phyloP scores from a whole-genome alignment of 2,888 invertebrate genomes.

The Archaeoteleia sp. region DNA sequence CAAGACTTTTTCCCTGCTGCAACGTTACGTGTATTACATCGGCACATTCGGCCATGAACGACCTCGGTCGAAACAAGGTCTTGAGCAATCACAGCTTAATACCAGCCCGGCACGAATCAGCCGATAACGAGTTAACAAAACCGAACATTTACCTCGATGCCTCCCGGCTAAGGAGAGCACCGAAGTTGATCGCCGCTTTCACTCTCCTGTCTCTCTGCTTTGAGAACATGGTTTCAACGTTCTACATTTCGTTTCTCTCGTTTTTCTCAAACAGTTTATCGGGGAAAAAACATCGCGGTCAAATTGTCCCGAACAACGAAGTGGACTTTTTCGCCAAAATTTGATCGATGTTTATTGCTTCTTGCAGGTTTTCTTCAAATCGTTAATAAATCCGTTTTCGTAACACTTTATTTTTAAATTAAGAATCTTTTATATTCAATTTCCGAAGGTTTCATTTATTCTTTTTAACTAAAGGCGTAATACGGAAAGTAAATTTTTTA shows the following conservation, averaged over 20 bases:
- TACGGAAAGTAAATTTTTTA: no score
- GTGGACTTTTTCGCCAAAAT: background rate
- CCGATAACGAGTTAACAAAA: slow-evolving; percentile 42
- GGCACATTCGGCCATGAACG: slow-evolving; percentile 44
- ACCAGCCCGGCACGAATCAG: slow-evolving; percentile 23
- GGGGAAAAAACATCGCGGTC: background rate
- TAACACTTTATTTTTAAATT: no score
- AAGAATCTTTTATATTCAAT: no score
- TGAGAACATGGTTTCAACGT: slow-evolving; percentile 21
- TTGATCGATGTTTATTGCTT: no score
- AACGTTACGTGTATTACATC: slow-evolving; percentile 21
- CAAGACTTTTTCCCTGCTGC: background rate
- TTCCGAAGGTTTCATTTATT: no score
- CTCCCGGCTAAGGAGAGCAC: slow-evolving; percentile 24
- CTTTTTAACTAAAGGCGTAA: no score
- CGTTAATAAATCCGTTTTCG: no score
- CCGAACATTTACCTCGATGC: slow-evolving; percentile 30
- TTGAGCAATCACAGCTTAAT: slow-evolving; percentile 32
- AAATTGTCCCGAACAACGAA: background rate
- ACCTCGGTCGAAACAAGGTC: slow-evolving; percentile 44
- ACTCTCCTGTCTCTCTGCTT: slow-evolving; percentile 32
- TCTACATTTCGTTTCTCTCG: slow-evolving; percentile 17
- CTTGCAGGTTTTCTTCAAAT: no score
- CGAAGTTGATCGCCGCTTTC: slow-evolving; percentile 32
- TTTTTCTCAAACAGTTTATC: background rate